These are phyloP conservation scores for Aphelenchoides fujianensis DNA, from an alignment of 1,140 invertebrate genomes.

Conservation along the genomic window DNA sequence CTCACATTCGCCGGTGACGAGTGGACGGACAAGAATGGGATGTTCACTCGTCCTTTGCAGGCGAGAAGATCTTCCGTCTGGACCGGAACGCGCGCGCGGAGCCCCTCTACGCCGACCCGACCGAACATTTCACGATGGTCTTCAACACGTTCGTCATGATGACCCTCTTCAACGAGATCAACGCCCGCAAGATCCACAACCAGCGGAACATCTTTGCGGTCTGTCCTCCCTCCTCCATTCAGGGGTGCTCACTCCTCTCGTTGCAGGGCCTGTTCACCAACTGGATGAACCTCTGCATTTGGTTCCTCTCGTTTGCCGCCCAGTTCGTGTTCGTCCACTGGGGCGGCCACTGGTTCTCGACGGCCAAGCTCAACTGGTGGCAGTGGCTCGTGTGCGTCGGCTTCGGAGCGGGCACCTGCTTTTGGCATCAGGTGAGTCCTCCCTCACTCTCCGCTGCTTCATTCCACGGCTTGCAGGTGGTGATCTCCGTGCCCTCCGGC, in stretches of 20 bases:
- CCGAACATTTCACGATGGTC: conserved; percentile 96
- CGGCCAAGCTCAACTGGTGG: conserved; percentile 78
- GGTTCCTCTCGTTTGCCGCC: conserved; percentile 83
- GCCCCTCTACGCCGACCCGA: conserved; percentile 73
- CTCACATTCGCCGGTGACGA: conserved; percentile 87
- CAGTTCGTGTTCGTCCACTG: conserved; percentile 95
- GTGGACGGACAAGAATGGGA: conserved; percentile 2
- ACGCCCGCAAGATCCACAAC: conserved; percentile 97
- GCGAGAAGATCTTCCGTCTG: too few species aligned
- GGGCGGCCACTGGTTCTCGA: conserved; percentile 91
- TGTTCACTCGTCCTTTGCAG: too few species aligned
- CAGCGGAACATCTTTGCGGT: conserved; percentile 86
- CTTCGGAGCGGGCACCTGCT: too few species aligned
- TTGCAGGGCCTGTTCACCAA: conserved; percentile 85
- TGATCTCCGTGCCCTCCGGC: conserved; percentile 85
- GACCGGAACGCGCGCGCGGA: conserved; percentile 81
- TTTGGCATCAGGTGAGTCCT: too few species aligned
- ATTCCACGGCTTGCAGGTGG: conserved; percentile 57
- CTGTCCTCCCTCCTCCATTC: neutral
- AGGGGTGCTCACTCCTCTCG: neutral
- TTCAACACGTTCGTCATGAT: conserved; percentile 99
- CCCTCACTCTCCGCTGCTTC: neutral
- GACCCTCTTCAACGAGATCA: conserved; percentile 99
- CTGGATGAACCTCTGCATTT: conserved; percentile 95
- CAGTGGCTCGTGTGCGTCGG: conserved; percentile 98